Evolutionary conservation across 2,888 invertebrate species (phyloP), one percentile per base, ranked within the genome.

Genomic region (Quadriops clusia): DNA sequence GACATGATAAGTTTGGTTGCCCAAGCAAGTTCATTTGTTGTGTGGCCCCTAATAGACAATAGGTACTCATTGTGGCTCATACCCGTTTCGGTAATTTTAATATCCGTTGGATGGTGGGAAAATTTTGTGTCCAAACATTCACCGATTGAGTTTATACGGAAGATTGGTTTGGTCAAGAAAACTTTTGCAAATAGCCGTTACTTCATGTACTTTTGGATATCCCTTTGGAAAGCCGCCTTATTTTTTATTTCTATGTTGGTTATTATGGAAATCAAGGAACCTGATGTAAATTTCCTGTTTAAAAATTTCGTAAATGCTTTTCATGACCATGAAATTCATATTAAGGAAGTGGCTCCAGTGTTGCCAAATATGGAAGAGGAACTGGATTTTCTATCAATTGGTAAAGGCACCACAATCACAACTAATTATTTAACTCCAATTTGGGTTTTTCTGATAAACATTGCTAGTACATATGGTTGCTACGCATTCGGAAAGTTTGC

Each of bases 31-130:
- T 77, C 76, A 3, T 71, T 82, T 36, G 55, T 82, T 3, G 62
- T 77, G 4, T 82, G 80, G 78, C 77, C 80, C 1, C 49, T 77
- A 6, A 48, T 73, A 27, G 56, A 63, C 2, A 60, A 61, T 27
- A 42, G 55, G 2, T 52, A 60, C 2, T n/a, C n/a, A n/a, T 51
- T 74, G 6, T 80, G 77, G 72, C 52, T 71, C 8, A 68, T 77
- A 37, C 75, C 79, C 0, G 41, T 76, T 3, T 70, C 79, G 3
- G 63, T 80, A 28, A 44, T 79, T 16, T 61, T 84, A 14, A 68
- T 77, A 31, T 86, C 86, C 1, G 62, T 75, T 24, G 77, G 80
- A 12, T 89, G 85, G 84, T 87, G 86, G 86, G 79, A 81, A 53
- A 87, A 85, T 56, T 87, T 71, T 53, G 67, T 80, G 4, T 68